Conservation (phyloP, 2,888 invertebrate genomes). For the Fragum sueziense region DNA sequence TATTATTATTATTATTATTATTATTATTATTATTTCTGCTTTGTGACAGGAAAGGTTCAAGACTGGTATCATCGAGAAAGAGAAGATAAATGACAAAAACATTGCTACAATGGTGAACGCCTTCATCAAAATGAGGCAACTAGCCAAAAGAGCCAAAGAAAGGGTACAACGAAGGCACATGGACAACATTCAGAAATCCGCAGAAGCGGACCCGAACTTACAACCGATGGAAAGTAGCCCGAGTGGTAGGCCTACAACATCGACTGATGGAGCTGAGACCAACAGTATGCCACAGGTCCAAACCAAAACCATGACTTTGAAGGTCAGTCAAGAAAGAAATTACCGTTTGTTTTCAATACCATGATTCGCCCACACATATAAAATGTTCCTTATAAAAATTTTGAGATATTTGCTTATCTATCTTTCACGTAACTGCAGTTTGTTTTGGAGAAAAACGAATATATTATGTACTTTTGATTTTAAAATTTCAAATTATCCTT, state of each 20-base stretch:
- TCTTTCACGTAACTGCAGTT: too few species aligned
- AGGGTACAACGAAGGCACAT: background rate
- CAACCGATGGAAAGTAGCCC: background rate
- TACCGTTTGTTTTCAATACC: too few species aligned
- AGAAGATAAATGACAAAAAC: background rate
- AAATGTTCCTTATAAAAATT: too few species aligned
- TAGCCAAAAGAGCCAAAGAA: background rate
- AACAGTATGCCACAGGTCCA: background rate
- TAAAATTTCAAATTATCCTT: too few species aligned
- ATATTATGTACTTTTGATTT: too few species aligned
- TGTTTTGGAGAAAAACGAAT: too few species aligned
- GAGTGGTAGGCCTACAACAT: background rate
- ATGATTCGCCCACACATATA: too few species aligned
- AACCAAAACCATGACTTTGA: constrained; percentile 10
- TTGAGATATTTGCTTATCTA: too few species aligned
- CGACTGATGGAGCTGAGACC: background rate
- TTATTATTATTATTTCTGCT: too few species aligned
- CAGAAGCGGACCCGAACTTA: background rate
- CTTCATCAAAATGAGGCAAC: constrained; percentile 1
- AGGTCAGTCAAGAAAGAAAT: background rate
- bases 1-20: too few species aligned
- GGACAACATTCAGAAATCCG: background rate
- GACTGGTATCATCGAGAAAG: background rate
- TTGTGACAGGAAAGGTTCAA: background rate
- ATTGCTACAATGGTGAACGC: background rate